Base-by-base conservation (phyloP, 2,888 invertebrate species). In the Dryobotodes eremita region DNA sequence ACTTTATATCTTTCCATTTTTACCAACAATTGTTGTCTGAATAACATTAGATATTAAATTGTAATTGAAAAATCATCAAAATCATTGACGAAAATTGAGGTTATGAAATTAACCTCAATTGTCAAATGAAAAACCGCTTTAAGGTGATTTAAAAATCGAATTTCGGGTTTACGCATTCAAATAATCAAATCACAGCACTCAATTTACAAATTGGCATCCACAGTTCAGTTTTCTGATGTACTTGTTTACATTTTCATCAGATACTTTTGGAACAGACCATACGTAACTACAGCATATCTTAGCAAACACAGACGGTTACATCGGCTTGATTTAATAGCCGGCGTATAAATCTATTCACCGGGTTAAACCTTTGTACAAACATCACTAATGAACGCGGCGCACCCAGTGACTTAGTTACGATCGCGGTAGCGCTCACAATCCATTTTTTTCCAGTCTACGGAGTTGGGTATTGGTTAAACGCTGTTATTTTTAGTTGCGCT, bases 301-400 rank as follows among this genome's bases (percentile, higher is more conserved):
- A 87, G 88, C 89, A 94, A 93, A 93, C 88, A 91, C 89, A 93
- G 92, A 92, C 92, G 88, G 88, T 64, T 13, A 61, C 85, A 85
- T 80, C 79, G 84, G 89, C 90, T 92, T 95, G 94, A 94, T 94
- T 94, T 90, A 92, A 93, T 92, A 93, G 90, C 89, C 89, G 73
- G 75, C 88, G 90, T 92, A 91, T 93, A 93, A 93, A 94, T 92
- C 92, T 93, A 93, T 94, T 94, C 91, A 92, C 92, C 89, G 83
- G 83, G 90, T 90, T 89, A 93, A 94, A 92, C 92, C 93, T 91
- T 93, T 92, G 90, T 91, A 92, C 94, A 95, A 95, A 95, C 94
- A 94, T 71, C 83, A 84, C 94, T 95, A 95, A 95, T 95, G 95
- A 95, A 95, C 92, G 93, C 86, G 84, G 81, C 83, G 70, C 85